These are phyloP conservation scores for Eulithis testata DNA, from an alignment of 2,888 invertebrate genomes.

Conservation along the genomic window DNA sequence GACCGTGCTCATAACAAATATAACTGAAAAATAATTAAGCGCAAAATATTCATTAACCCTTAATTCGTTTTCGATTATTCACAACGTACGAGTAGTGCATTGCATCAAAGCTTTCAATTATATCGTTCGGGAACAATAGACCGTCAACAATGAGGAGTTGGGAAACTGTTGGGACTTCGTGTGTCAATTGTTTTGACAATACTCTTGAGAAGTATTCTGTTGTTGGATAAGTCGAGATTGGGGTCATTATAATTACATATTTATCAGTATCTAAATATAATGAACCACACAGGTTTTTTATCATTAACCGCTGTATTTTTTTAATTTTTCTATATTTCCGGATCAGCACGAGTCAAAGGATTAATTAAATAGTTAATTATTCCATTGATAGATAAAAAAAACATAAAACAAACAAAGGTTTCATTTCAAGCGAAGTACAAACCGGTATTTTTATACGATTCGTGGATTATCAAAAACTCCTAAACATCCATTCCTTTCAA, in stretches of 20 bases:
- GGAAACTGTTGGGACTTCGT: not conserved
- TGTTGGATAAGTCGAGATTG: too few species aligned
- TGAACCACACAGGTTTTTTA: too few species aligned
- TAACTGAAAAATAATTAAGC: slow-evolving; percentile 14
- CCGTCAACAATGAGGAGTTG: not conserved
- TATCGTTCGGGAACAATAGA: slow-evolving; percentile 19
- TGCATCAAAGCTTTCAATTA: slow-evolving; percentile 39
- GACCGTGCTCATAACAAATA: slow-evolving; percentile 2
- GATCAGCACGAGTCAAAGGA: too few species aligned
- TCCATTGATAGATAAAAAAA: too few species aligned
- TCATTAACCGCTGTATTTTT: too few species aligned
- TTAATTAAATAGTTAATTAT: too few species aligned
- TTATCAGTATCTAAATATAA: too few species aligned
- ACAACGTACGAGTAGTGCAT: slow-evolving; percentile 31
- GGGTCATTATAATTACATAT: too few species aligned
- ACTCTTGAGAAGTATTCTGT: not conserved
- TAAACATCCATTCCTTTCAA: not conserved
- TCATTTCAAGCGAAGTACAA: too few species aligned
- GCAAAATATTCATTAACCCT: slow-evolving; percentile 12
- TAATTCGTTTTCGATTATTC: slow-evolving; percentile 38
- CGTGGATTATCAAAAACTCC: not conserved
- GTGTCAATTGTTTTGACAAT: slow-evolving; percentile 8
- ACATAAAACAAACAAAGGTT: too few species aligned
- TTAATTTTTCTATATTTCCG: too few species aligned
- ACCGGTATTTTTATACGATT: too few species aligned